Base-by-base conservation (phyloP, 2,113 vertebrate genomes). In the Loxodonta africana region DNA sequence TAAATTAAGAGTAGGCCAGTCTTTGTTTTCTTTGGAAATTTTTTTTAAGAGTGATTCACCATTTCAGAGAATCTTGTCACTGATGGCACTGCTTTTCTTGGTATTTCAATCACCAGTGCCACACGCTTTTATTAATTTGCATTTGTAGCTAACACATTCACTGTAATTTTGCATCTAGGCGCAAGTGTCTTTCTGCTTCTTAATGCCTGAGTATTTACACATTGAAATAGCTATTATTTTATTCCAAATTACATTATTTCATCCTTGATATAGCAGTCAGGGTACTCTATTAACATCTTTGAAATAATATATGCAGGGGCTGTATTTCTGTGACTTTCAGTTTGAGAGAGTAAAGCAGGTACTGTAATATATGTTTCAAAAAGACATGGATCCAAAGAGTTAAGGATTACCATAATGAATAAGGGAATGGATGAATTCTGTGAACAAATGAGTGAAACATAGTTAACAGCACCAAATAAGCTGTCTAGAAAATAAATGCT, bases 181-280 rank as follows among this genome's bases (percentile, higher is more conserved):
- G 14, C 57, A 74, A 80, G 26, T 33, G 41, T 84, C 65, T 93
- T 74, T 63, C 17, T 8, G 10, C 11, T 89, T 71, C n/a, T 44
- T 87, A 91, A 65, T 57, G 25, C 48, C 60, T 48, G 1, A 84
- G 17, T 21, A 63, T 44, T 88, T 81, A 44, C 33, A 74, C 62
- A 53, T 23, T 93, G 51, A 90, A 92, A 30, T 85, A 82, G 26
- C 81, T 80, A 48, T 65, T 86, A 78, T 62, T 85, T 93, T 83
- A 51, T 51, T 62, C 25, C 44, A 81, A 81, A 41, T 85, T 87
- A 28, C 14, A 85, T 62, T 21, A 71, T 78, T 76, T 80, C n/a
- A 76, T 63, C n/a, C 12, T 90, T 67, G 33, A 53, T 90, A 25
- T 83, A 82, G 23, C 2, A 44, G 3, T 83, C 33, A 78, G 51